Conservation (phyloP, 2,113 vertebrate genomes). For the Accipiter virgatus region DNA sequence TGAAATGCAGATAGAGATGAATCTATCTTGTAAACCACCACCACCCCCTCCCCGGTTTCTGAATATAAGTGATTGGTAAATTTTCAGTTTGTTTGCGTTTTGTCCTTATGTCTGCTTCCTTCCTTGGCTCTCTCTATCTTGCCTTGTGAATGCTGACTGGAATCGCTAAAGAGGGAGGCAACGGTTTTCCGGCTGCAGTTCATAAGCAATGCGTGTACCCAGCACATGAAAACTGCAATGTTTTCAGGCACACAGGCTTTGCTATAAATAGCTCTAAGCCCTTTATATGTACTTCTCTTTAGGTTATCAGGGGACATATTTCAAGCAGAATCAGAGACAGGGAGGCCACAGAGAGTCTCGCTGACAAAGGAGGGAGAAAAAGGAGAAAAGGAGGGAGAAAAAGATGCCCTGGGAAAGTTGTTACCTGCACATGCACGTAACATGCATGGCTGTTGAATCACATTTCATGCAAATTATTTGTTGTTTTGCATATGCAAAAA, state of each 20-base stretch:
- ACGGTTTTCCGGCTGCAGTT: conserved; percentile 28
- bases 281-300: neutral
- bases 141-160: conserved; percentile 17
- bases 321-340: neutral
- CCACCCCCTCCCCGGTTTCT: neutral
- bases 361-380: neutral
- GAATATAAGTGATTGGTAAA: conserved; percentile 17
- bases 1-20: conserved; percentile 7
- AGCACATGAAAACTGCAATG: conserved; percentile 29
- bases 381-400: neutral
- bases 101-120: conserved; percentile 52
- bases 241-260: conserved; percentile 33
- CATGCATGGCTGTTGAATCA: neutral
- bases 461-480: neutral
- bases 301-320: conserved; percentile 16
- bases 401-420: neutral
- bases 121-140: neutral
- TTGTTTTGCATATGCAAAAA: neutral
- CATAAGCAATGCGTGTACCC: neutral
- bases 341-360: neutral
- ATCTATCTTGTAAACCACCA: neutral
- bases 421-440: neutral
- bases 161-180: conserved; percentile 31
- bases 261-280: conserved; percentile 52
- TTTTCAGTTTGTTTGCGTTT: conserved; percentile 53